Evolutionary conservation across 2,797 vertebrate genomes (phyloP).

Genomic region (Stomatorhinus walkeri): DNA sequence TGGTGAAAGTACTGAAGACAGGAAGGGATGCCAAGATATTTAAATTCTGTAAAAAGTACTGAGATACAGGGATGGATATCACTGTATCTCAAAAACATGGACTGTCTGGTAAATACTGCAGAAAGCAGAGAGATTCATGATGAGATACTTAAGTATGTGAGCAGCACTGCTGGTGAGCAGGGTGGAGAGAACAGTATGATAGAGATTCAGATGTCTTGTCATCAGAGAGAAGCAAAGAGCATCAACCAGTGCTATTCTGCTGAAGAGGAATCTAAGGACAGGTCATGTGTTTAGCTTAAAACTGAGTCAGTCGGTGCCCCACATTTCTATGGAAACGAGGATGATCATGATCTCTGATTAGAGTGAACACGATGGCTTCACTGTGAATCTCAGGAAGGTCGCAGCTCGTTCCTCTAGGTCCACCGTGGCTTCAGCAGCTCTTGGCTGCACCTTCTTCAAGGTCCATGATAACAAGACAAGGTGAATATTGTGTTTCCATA

Average conservation of each 20-base stretch:
- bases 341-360: not conserved
- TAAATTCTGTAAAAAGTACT: not conserved
- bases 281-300: not conserved
- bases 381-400: not conserved
- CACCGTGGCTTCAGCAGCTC: not conserved
- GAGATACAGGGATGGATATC: not conserved
- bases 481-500: not conserved
- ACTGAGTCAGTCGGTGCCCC: not conserved
- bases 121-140: not conserved
- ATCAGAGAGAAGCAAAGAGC: not conserved
- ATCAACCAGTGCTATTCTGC: not conserved
- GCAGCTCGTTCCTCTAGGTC: not conserved
- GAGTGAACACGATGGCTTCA: not conserved
- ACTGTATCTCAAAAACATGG: too few species aligned
- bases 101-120: not conserved
- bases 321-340: not conserved
- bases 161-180: not conserved
- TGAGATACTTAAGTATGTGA: not conserved
- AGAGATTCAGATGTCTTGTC: not conserved
- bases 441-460: not conserved
- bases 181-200: not conserved
- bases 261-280: not conserved
- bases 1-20: not conserved
- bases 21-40: not conserved
- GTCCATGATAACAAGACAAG: not conserved